Evolutionary conservation across 1,140 invertebrate genomes (phyloP), one percentile per base, ranked within the genome.

Genomic region (Trichoplusia ni): DNA sequence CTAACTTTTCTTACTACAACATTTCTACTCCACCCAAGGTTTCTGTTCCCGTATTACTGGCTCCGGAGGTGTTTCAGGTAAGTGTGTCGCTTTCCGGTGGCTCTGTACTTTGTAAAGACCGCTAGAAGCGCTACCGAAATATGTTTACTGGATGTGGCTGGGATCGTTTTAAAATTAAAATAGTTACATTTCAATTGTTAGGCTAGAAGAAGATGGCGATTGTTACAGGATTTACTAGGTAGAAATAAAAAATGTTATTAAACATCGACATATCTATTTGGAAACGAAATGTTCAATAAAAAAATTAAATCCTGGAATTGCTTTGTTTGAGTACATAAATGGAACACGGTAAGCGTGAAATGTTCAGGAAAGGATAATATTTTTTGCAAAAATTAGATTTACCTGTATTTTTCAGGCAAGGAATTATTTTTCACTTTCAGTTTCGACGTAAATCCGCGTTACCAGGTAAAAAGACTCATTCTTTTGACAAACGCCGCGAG

Each of bases 401-500:
- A n/a, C n/a, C n/a, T n/a, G n/a, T n/a, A n/a, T n/a, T n/a, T n/a
- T n/a, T n/a, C n/a, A n/a, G n/a, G n/a, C n/a, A n/a, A n/a, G n/a
- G n/a, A n/a, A n/a, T n/a, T n/a, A n/a, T n/a, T n/a, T n/a, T 44
- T 18, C 38, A 42, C 38, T 60, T 60, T 27, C 29, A 60, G 16
- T 13, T 8, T 11, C 3, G 2, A 1, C 4, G 6, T 9, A 46
- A 21, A 35, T 46, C 42, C 37, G 4, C 2, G 23, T 18, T 13
- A 42, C 21, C 56, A 63, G 49, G 63, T 64, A 72, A 78, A 81
- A 77, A 74, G 64, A 75, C 73, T 73, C 69, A 70, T 78, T 79
- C 73, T 77, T 77, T 75, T 80, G 75, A 78, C 71, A 77, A 79
- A 79, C 69, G 71, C 64, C 54, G 62, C 69, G 67, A 33, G 58